Evolutionary conservation across 2,888 invertebrate species (phyloP), one percentile per base, ranked within the genome.

Genomic region (Lacanobia wlatinum): DNA sequence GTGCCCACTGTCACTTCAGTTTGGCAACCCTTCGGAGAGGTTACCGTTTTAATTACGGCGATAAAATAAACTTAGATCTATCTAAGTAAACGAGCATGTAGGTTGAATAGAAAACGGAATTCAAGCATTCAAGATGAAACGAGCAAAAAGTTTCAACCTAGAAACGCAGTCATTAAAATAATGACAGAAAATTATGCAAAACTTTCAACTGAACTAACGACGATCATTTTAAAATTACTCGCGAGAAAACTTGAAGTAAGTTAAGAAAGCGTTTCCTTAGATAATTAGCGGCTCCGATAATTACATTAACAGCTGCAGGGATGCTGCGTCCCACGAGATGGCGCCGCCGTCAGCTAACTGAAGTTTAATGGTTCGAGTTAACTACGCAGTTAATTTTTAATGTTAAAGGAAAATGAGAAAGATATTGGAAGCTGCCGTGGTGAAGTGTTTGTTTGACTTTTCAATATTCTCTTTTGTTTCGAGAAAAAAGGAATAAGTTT

Each of bases 271-370:
- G 9, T 67, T 74, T 75, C 28, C 59, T 48, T 56, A 73, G 80
- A 76, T 75, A 84, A 85, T 85, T 82, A 82, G 82, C 76, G 82
- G 70, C 71, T 75, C 53, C 60, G 80, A 70, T 82, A 85, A 79
- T 77, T 72, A 78, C 72, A 73, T 76, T 70, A 76, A 68, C 73
- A 82, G 82, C 72, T 73, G 78, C 76, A 80, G 55, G 34, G 74
- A 76, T 50, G 81, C 73, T 69, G 72, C 73, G 38, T 69, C 53
- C 46, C 64, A 58, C 63, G 70, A 62, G 69, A 67, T 65, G 62
- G 53, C 60, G 64, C 58, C 14, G 14, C 43, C 59, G 60, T 10
- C 75, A 69, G 34, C 72, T 76, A 73, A 84, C 81, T 84, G 61
- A 34, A 64, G 70, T 84, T 85, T 85, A 80, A 85, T 84, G 74